Conservation (phyloP, 2,797 vertebrate genomes). For the Semaprochilodus insignis region DNA sequence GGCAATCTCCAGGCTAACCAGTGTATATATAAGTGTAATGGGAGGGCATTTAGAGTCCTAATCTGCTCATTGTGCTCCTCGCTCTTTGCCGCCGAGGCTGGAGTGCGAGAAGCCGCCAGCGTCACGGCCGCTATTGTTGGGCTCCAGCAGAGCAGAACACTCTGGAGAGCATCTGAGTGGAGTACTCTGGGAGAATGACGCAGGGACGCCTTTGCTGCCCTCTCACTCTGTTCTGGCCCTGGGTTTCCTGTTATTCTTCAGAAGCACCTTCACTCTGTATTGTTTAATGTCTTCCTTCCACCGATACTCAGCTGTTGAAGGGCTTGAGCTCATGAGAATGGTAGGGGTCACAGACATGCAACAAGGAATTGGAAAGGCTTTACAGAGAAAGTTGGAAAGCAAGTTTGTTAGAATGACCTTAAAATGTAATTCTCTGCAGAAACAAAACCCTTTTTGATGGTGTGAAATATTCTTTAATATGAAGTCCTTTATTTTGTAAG, state of each 20-base stretch:
- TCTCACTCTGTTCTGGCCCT: conserved; percentile 5
- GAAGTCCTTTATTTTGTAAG: too few relatives aligned
- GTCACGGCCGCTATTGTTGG: conserved; percentile 69
- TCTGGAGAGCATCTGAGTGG: conserved; percentile 63
- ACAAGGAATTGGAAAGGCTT: background rate
- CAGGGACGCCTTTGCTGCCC: background rate
- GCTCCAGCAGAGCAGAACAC: conserved; percentile 75
- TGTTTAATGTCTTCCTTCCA: conserved; percentile 11
- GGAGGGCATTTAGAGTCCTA: conserved; percentile 73
- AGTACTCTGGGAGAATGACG: conserved; percentile 29
- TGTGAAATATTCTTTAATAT: too few relatives aligned
- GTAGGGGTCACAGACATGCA: background rate
- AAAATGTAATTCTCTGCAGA: background rate
- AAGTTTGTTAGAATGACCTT: background rate
- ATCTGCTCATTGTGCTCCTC: conserved; percentile 75
- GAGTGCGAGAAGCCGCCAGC: conserved; percentile 72
- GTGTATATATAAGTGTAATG: conserved; percentile 76
- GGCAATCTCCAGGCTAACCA: conserved; percentile 53
- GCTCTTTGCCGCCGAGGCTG: conserved; percentile 65
- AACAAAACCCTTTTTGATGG: background rate
- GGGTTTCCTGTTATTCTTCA: conserved; percentile 9
- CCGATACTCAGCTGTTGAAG: background rate
- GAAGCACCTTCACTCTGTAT: background rate
- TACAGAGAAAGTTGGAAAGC: background rate
- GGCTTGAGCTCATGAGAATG: conserved; percentile 12